phyloP scores from a whole-genome alignment of 2,113 vertebrate species.

The Zapus hudsonius region DNA sequence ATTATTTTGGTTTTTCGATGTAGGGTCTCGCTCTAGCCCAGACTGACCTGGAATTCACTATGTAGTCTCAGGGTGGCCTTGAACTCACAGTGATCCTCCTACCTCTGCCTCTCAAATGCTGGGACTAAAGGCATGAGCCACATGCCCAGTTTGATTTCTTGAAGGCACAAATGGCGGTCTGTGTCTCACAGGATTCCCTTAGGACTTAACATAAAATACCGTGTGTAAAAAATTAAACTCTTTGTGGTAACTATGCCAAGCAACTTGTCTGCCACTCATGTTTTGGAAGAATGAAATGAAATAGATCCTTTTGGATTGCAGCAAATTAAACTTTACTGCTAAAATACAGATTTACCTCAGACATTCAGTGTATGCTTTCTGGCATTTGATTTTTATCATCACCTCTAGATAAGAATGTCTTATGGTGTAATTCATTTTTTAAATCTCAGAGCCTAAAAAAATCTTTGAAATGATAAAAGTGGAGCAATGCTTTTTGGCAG shows the following conservation, averaged over 20 bases:
- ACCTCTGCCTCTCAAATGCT: no score
- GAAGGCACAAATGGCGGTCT: background rate
- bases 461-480: slow-evolving; percentile 32
- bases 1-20: no score
- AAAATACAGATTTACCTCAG: slow-evolving; percentile 64
- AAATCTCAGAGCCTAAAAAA: background rate
- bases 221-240: background rate
- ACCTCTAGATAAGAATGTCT: slow-evolving; percentile 50
- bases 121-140: no score
- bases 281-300: slow-evolving; percentile 65
- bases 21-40: no score
- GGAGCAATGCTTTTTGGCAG: background rate
- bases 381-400: slow-evolving; percentile 54
- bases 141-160: slow-evolving; percentile 6
- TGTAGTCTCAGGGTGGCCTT: no score
- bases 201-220: background rate
- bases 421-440: slow-evolving; percentile 39
- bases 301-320: slow-evolving; percentile 25
- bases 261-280: slow-evolving; percentile 45
- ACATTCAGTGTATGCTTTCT: background rate
- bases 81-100: no score
- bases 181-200: background rate
- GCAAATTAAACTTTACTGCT: slow-evolving; percentile 71
- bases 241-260: slow-evolving; percentile 1
- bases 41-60: no score